phyloP scores from a whole-genome alignment of 2,888 invertebrate species.

The Linnaemya tessellans region DNA sequence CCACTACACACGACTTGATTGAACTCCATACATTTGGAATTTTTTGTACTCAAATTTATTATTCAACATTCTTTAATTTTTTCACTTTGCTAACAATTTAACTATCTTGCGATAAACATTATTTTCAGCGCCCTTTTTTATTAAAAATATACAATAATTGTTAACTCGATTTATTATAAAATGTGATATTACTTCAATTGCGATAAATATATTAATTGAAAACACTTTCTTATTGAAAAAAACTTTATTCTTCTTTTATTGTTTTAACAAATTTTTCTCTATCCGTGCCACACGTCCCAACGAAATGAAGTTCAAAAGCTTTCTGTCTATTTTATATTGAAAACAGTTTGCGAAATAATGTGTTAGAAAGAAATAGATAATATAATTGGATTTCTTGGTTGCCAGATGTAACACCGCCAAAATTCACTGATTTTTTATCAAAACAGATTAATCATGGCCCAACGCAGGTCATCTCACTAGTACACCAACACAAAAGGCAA shows the following conservation, averaged over 20 bases:
- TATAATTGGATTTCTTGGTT: background rate
- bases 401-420: background rate
- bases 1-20: constrained; percentile 50
- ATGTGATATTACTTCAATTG: constrained; percentile 21
- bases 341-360: background rate
- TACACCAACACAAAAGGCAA: too few relatives aligned
- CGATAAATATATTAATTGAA: constrained; percentile 40
- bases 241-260: constrained; percentile 19
- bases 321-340: constrained; percentile 60
- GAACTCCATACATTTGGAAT: constrained; percentile 67
- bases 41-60: constrained; percentile 48
- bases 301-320: constrained; percentile 66
- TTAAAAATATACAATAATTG: background rate
- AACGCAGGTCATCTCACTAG: too few relatives aligned
- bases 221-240: constrained; percentile 30
- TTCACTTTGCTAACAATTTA: constrained; percentile 5
- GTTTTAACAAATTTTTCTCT: constrained; percentile 33
- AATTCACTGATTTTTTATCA: background rate
- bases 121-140: constrained; percentile 39
- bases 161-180: constrained; percentile 20
- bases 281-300: constrained; percentile 52
- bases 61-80: constrained; percentile 46
- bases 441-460: too few relatives aligned
- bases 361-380: constrained; percentile 44
- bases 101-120: constrained; percentile 31